A percentile compares a stretch with the other conserved stretches of the same genome.
phyloP scores from a whole-genome alignment of 1,140 invertebrate genomes.

The Daktulosphaira vitifoliae region DNA sequence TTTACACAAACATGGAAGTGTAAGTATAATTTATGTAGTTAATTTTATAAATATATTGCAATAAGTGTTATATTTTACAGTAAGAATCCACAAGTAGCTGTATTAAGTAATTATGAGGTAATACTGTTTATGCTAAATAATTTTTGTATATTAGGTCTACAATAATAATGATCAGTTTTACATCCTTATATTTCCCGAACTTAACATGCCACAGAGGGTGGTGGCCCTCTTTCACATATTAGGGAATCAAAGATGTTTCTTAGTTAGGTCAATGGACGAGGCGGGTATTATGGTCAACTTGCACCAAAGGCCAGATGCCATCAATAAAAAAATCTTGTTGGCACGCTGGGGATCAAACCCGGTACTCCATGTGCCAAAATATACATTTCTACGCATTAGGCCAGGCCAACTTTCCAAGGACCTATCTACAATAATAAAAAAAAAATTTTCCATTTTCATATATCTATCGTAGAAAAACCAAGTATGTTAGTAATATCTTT shows the following conservation, averaged over 20 bases:
- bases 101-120: constrained; percentile 29
- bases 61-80: constrained; percentile 5
- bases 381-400: not conserved
- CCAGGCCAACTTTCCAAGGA: not conserved
- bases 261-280: too few relatives aligned
- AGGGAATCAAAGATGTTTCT: too few relatives aligned
- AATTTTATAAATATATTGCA: not conserved
- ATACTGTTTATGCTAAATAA: not conserved
- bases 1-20: constrained; percentile 22
- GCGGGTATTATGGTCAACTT: too few relatives aligned
- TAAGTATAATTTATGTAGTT: too few relatives aligned
- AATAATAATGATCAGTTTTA: not conserved
- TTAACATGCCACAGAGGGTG: too few relatives aligned
- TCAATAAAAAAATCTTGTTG: too few relatives aligned
- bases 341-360: too few relatives aligned
- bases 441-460: not conserved
- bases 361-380: too few relatives aligned
- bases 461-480: not conserved
- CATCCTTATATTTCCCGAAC: too few relatives aligned
- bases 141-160: not conserved
- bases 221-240: too few relatives aligned
- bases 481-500: not conserved
- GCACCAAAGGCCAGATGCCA: too few relatives aligned
- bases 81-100: constrained; percentile 33
- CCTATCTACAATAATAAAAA: not conserved